These are phyloP conservation scores for Slavum lentiscoides DNA, from an alignment of 2,888 invertebrate species.

Conservation along the genomic window DNA sequence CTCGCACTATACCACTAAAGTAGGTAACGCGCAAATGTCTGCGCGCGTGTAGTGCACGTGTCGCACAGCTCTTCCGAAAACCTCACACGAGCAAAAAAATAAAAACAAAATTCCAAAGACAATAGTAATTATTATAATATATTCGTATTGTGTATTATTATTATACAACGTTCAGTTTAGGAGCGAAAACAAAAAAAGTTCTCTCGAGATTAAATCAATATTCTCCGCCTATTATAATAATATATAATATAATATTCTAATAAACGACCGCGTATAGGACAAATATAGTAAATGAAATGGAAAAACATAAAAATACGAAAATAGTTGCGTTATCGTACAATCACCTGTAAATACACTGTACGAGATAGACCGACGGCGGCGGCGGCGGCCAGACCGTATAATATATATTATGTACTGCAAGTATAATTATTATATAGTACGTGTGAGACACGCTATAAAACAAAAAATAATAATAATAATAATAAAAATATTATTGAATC, in stretches of 20 bases:
- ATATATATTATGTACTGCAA: neutral
- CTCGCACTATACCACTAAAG: too few relatives aligned
- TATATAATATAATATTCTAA: too few relatives aligned
- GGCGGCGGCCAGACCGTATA: neutral
- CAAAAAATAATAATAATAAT: neutral
- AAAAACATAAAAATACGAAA: slow-evolving; percentile 19
- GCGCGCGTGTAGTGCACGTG: too few relatives aligned
- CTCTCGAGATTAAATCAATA: neutral
- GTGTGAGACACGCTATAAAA: neutral
- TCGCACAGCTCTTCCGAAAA: neutral
- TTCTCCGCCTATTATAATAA: neutral
- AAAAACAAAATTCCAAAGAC: slow-evolving; percentile 6
- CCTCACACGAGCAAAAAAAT: too few relatives aligned
- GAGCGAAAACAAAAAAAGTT: neutral
- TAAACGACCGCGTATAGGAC: neutral
- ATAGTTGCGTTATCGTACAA: slow-evolving; percentile 34
- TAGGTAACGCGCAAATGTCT: too few relatives aligned
- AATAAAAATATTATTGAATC: neutral
- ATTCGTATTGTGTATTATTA: too few relatives aligned
- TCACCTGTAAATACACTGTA: neutral
- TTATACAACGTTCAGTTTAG: neutral
- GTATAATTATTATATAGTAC: neutral
- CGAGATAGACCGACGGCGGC: neutral
- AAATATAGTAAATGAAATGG: slow-evolving; percentile 10
- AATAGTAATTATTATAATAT: neutral